These are phyloP conservation scores for Dipodomys spectabilis DNA, from an alignment of 2,113 vertebrate genomes.

Conservation along the genomic window DNA sequence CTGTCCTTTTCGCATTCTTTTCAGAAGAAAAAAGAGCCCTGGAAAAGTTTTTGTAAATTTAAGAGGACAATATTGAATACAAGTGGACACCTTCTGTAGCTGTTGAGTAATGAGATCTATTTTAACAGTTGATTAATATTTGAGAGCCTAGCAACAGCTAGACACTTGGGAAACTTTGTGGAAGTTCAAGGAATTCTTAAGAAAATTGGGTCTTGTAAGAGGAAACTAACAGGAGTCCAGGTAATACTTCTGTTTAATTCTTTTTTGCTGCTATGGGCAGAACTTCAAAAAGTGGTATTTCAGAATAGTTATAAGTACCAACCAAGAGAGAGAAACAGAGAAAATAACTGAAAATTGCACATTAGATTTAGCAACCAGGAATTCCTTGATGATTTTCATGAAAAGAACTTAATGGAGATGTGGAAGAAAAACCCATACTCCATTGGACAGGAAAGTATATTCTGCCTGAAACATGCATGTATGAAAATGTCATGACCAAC, in stretches of 20 bases:
- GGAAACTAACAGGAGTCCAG: not conserved
- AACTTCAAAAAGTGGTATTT: not conserved
- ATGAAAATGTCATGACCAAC: no score
- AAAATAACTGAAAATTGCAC: no score
- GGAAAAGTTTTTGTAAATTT: slow-evolving; percentile 26
- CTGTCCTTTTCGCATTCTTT: not conserved
- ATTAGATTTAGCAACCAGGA: no score
- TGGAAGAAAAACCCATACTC: no score
- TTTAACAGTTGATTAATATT: slow-evolving; percentile 50
- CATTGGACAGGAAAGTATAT: no score
- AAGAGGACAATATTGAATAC: slow-evolving; percentile 23
- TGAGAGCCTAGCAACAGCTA: not conserved
- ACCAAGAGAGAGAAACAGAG: no score
- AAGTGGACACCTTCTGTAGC: slow-evolving; percentile 13
- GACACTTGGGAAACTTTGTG: not conserved
- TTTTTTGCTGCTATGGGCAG: not conserved
- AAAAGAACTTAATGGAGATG: no score
- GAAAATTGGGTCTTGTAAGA: not conserved
- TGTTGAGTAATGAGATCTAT: slow-evolving; percentile 38
- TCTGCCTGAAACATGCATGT: no score
- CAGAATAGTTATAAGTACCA: no score
- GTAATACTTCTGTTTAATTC: not conserved
- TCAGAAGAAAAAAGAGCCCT: slow-evolving; percentile 8
- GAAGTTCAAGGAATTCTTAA: not conserved
- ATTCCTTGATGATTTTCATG: no score